Conservation (phyloP, 2,113 vertebrate species). For the Pipa parva region DNA sequence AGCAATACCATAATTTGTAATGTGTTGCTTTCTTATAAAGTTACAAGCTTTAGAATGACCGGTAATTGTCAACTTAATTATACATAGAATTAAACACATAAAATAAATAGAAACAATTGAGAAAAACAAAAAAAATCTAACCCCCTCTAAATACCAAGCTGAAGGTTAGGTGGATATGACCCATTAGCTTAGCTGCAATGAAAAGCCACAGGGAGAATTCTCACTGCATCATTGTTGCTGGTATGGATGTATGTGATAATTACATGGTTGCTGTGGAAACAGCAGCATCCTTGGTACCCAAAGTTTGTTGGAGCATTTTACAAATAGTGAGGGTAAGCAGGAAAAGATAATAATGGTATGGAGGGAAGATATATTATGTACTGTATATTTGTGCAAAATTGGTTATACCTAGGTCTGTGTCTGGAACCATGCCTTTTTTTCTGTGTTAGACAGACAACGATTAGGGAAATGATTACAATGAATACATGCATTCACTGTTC, state of each 20-base stretch:
- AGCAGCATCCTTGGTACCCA: background rate
- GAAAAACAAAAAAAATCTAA: background rate
- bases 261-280: conserved; percentile 28
- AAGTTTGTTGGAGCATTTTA: conserved; percentile 1
- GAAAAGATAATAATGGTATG: background rate
- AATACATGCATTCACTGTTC: too few species aligned
- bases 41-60: too few species aligned
- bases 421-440: too few species aligned
- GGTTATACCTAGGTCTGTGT: too few species aligned
- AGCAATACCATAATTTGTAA: too few species aligned
- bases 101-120: background rate
- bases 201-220: conserved; percentile 2
- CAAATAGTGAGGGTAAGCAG: background rate
- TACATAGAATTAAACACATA: too few species aligned
- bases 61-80: too few species aligned
- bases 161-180: conserved; percentile 1
- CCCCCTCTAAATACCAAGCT: background rate
- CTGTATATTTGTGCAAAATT: background rate
- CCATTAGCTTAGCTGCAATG: conserved; percentile 1
- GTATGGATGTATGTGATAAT: conserved; percentile 15
- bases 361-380: background rate
- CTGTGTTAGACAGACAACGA: too few species aligned
- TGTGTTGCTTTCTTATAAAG: too few species aligned
- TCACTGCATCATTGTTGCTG: background rate
- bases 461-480: too few species aligned